Base-by-base conservation (phyloP, 2,797 vertebrate genomes). In the Acanthiza pusilla region DNA sequence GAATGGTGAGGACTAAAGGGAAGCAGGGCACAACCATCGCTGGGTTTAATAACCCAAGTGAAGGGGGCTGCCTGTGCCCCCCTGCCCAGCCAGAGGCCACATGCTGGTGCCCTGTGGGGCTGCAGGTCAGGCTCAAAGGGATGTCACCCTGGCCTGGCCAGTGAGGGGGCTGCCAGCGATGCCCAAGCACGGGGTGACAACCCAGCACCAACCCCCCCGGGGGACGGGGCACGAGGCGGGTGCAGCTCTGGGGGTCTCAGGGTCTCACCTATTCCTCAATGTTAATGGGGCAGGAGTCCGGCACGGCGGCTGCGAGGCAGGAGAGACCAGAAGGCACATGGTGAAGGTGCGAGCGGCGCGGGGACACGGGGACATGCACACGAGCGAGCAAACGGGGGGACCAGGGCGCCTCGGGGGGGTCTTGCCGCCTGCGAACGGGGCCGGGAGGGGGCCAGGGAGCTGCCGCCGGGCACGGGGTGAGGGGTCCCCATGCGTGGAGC, bases 271-370 rank as follows among this genome's bases (percentile, higher is more conserved):
- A 99, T 98, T 99, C 98, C 96, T 99, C 99, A 99, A 98, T 98
- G 98, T 98, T 98, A 98, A 99, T 98, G 97, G 99, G 99, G 98
- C 99, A 99, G 98, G 99, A 99, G 96, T 99, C 98, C 95, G 97
- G 96, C 94, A 79, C 98, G 92, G 98, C 98, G 85, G 98, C 99
- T 99, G 99, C 98, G 97, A 96, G 96, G 98, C 97, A 97, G 96
- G 98, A 96, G 98, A 99, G 98, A 98, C 94, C 98, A 98, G 96
- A 98, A 97, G 94, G 97, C 97, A 98, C 89, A 97, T 30, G 96
- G 97, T 98, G 93, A 98, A 97, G 97, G 60, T 3, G 30, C 94
- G 96, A 96, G 94, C 81, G 25, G 68, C 42, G 0, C 1, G 1
- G 58, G 88, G 73, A 43, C 83, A 17, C 1, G 4, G 55, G 89